Percentiles rank a stretch among this genome's conserved stretches.
These are phyloP conservation scores for Acrobeloides nanus DNA, from an alignment of 2,888 invertebrate genomes.

Conservation along the genomic window DNA sequence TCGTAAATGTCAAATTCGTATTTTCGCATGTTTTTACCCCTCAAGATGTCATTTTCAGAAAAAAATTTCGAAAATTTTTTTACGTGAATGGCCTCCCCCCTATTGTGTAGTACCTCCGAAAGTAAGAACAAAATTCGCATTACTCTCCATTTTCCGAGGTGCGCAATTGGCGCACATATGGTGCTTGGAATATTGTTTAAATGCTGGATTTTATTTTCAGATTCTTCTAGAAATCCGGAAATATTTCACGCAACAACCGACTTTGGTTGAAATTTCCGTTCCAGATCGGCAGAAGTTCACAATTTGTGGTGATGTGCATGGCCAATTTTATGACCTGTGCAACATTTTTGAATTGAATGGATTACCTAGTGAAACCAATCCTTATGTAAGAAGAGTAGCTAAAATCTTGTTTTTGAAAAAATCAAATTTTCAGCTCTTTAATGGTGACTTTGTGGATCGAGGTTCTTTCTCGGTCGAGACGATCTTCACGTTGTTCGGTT, in stretches of 20 bases:
- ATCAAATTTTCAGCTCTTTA: slow-evolving; percentile 67
- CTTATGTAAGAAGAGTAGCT: slow-evolving; percentile 67
- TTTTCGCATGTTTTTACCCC: too few species aligned
- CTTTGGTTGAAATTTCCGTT: slow-evolving; percentile 80
- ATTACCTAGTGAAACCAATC: slow-evolving; percentile 85
- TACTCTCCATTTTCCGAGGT: not conserved
- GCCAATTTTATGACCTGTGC: slow-evolving; percentile 94
- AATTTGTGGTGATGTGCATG: slow-evolving; percentile 96
- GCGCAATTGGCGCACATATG: not conserved
- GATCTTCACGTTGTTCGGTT: slow-evolving; percentile 91
- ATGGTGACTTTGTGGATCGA: slow-evolving; percentile 97
- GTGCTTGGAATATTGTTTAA: too few species aligned
- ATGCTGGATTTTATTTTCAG: slow-evolving; percentile 62
- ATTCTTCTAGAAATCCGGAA: slow-evolving; percentile 82
- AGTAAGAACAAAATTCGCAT: not conserved
- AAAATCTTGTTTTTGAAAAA: slow-evolving; percentile 3
- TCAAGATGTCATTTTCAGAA: not conserved
- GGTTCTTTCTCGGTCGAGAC: slow-evolving; percentile 99
- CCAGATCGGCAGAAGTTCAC: slow-evolving; percentile 71
- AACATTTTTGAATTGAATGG: slow-evolving; percentile 95
- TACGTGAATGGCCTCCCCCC: too few species aligned
- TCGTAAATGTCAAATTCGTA: too few species aligned
- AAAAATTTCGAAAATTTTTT: not conserved
- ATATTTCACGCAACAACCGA: slow-evolving; percentile 67
- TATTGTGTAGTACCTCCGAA: too few species aligned